phyloP scores from a whole-genome alignment of 2,113 vertebrate genomes.

The Chionis minor region DNA sequence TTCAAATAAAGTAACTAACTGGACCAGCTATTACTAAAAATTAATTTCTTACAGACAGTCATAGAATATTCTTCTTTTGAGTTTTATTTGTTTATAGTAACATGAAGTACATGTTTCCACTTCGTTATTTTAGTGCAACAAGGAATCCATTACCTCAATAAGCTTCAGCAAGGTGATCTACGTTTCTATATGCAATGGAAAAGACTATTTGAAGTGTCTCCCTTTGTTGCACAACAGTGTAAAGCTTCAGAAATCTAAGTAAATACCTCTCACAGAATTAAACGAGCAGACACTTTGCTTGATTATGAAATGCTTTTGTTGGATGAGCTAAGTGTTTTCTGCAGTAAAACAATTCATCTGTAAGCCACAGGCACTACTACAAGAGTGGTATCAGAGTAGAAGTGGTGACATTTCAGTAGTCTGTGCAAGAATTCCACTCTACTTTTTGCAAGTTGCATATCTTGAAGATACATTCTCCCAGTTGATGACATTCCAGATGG shows the following conservation, averaged over 20 bases:
- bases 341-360: slow-evolving; percentile 10
- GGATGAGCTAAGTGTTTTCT: slow-evolving; percentile 39
- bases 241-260: slow-evolving; percentile 46
- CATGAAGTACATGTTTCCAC: slow-evolving; percentile 4
- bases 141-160: slow-evolving; percentile 1
- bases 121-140: slow-evolving; percentile 39
- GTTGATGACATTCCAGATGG: slow-evolving; percentile 95
- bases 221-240: slow-evolving; percentile 22
- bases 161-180: slow-evolving; percentile 30
- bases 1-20: not conserved
- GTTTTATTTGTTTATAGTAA: slow-evolving; percentile 54
- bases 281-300: slow-evolving; percentile 40
- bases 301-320: slow-evolving; percentile 44
- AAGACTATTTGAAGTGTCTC: not conserved
- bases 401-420: not conserved
- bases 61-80: not conserved
- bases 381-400: slow-evolving; percentile 30
- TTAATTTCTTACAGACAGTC: not conserved
- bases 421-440: slow-evolving; percentile 12
- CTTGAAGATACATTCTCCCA: slow-evolving; percentile 93
- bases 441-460: slow-evolving; percentile 86
- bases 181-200: not conserved
- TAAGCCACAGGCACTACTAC: slow-evolving; percentile 5
- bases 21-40: not conserved
- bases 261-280: slow-evolving; percentile 30